Base-by-base conservation (phyloP, 1,140 invertebrate species). In the Bradysia coprophila region DNA sequence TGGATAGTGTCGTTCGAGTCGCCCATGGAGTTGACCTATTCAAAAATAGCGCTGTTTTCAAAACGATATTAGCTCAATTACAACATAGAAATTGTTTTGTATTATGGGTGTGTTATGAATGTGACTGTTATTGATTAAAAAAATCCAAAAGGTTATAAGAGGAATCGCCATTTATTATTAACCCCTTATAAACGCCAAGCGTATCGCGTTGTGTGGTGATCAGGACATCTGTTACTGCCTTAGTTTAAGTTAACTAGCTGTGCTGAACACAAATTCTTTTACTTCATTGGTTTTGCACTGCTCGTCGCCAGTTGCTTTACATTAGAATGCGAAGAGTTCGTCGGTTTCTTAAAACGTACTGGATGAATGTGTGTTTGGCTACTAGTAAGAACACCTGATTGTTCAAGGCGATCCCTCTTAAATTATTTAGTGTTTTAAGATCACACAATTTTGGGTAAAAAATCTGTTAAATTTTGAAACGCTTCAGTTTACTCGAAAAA, bases 1-100 rank as follows among this genome's bases (percentile, higher is more conserved):
- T 87, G 84, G 55, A 91, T 91, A 50, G 75, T 75, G 52, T 88
- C 83, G 53, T 75, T 73, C 41, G 73, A 49, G 42, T 56, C 55
- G 54, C 57, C 58, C 59, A 44, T 15, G 18, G 32, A 18, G 21
- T 45, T 41, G n/a, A 38, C 36, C 23, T 43, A 18, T n/a, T 15
- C n/a, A 42, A 31, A 32, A 21, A 41, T 15, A 28, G 24, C 20
- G 16, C 15, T 38, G 24, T n/a, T 38, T 18, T 15, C n/a, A 21
- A 39, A 33, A 39, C 36, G 36, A 39, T 43, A 15, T 16, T 11
- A 41, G 28, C 22, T 15, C 20, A 41, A 41, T 18, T 19, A 18
- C 11, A 10, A 16, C 11, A 10, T n/a, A 41, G 13, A 21, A n/a
- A 13, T n/a, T 41, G 21, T 13, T 21, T 41, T 11, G 16, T 41